These are phyloP conservation scores for Eupithecia dodoneata DNA, from an alignment of 2,888 invertebrate genomes.

Conservation along the genomic window DNA sequence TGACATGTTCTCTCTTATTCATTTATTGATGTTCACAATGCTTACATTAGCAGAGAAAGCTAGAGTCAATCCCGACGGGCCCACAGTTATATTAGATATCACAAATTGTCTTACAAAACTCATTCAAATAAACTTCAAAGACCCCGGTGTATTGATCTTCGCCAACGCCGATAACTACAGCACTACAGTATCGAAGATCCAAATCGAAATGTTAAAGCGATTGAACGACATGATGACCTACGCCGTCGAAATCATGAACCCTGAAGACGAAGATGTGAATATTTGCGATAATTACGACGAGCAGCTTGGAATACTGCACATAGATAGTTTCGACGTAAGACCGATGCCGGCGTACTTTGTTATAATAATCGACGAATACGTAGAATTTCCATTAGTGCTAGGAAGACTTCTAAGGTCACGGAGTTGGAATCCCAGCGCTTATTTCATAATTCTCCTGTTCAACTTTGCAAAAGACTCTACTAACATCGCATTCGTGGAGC, in stretches of 20 bases:
- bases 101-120: conserved; percentile 60
- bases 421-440: conserved; percentile 73
- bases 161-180: conserved; percentile 58
- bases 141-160: conserved; percentile 63
- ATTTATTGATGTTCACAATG: conserved; percentile 41
- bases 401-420: conserved; percentile 60
- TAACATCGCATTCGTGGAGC: conserved; percentile 55
- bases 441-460: conserved; percentile 67
- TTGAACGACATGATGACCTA: conserved; percentile 56
- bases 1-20: conserved; percentile 31
- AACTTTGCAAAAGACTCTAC: conserved; percentile 47
- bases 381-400: conserved; percentile 60
- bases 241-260: conserved; percentile 57
- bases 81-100: conserved; percentile 62
- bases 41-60: conserved; percentile 40
- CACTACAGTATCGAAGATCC: conserved; percentile 55
- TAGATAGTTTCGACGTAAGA: conserved; percentile 55
- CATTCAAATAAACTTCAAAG: conserved; percentile 57
- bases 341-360: conserved; percentile 65
- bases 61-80: conserved; percentile 58
- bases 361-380: conserved; percentile 60
- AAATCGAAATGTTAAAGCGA: conserved; percentile 54
- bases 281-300: conserved; percentile 53
- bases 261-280: conserved; percentile 49
- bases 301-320: conserved; percentile 47